Percentiles rank a stretch among this genome's conserved stretches.
These are phyloP conservation scores for Eupithecia abbreviata DNA, from an alignment of 2,888 invertebrate species.

Conservation along the genomic window DNA sequence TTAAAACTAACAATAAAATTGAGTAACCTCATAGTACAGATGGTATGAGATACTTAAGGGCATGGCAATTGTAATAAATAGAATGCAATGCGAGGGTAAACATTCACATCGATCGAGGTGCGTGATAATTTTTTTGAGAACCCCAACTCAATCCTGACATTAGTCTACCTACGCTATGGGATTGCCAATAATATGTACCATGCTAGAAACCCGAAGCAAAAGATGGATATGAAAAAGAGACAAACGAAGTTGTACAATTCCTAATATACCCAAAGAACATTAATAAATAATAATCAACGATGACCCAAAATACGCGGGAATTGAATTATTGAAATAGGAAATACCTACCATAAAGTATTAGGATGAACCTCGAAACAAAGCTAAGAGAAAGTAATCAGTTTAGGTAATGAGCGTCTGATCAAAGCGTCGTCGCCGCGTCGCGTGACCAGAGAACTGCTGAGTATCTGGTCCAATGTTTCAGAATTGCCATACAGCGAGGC, in stretches of 20 bases:
- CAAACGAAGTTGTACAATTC: neutral
- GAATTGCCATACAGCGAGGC: no score
- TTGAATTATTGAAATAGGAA: neutral
- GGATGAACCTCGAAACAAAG: neutral
- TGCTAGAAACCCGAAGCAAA: neutral
- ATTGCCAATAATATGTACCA: neutral
- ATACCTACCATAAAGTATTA: neutral
- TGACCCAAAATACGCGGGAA: neutral
- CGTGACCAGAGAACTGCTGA: no score
- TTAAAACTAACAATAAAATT: conserved; percentile 1
- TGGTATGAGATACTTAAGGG: neutral
- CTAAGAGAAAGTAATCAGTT: neutral
- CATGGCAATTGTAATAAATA: neutral
- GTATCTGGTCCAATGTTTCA: no score
- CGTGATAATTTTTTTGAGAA: neutral
- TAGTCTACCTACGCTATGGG: neutral
- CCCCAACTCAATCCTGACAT: neutral
- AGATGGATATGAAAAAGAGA: neutral
- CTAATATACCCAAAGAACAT: conserved; percentile 3
- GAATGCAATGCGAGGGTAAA: neutral
- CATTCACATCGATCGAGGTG: neutral
- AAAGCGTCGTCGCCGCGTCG: no score
- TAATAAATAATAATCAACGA: neutral
- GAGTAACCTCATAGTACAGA: neutral
- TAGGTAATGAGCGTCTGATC: neutral